Evolutionary conservation across 2,113 vertebrate genomes (phyloP).

Genomic region (Orthochromis indermauri): DNA sequence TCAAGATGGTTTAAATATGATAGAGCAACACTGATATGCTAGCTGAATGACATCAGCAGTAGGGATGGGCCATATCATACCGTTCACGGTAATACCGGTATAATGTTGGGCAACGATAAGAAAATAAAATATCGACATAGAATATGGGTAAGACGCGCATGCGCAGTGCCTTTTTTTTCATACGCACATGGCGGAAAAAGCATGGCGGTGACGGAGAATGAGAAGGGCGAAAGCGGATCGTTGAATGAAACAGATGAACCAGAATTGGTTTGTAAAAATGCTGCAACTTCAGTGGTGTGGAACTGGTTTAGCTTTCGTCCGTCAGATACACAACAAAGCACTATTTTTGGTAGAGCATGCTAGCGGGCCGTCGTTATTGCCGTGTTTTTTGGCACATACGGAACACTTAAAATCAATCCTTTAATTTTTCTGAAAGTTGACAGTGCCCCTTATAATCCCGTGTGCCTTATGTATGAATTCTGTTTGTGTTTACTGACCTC

Average conservation of each 20-base stretch:
- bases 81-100: fast-evolving
- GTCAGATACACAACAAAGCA: not conserved
- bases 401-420: not conserved
- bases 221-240: fast-evolving
- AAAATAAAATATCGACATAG: not conserved
- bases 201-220: fast-evolving
- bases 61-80: not conserved
- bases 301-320: fast-evolving
- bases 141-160: not conserved
- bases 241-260: fast-evolving
- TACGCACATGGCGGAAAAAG: not conserved
- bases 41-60: not conserved
- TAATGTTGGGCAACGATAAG: not conserved
- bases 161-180: fast-evolving
- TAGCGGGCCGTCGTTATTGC: fast-evolving
- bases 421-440: fast-evolving
- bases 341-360: fast-evolving
- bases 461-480: no score
- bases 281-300: not conserved
- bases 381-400: fast-evolving
- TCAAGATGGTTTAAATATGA: not conserved
- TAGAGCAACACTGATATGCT: no score
- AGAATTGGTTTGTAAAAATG: not conserved
- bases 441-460: fast-evolving
- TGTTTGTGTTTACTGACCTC: no score